A percentile compares a stretch with the other conserved stretches of the same genome.
Conservation (phyloP, 1,140 invertebrate genomes). For the Cherax quadricarinatus region DNA sequence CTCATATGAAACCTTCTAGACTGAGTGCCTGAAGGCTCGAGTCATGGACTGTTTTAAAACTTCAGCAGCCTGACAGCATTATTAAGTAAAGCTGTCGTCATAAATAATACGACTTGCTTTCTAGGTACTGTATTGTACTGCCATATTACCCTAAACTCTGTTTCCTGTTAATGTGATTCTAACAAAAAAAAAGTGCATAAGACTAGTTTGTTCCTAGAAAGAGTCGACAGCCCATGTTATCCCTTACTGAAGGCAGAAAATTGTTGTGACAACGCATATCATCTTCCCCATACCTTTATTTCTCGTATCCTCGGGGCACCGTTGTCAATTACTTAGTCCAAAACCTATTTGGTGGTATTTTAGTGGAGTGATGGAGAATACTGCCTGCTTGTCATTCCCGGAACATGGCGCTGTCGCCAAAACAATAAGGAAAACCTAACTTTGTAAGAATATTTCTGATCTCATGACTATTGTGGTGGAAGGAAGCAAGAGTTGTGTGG, state of each 20-base stretch:
- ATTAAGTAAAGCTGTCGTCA: no score
- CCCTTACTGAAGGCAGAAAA: neutral
- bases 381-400: constrained; percentile 12
- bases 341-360: constrained; percentile 22
- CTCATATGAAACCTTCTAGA: no score
- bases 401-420: constrained; percentile 6
- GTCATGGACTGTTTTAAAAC: no score
- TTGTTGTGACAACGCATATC: neutral
- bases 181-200: no score
- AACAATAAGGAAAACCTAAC: neutral
- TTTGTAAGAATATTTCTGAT: neutral
- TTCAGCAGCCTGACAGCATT: no score
- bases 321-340: constrained; percentile 3
- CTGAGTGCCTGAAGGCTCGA: no score
- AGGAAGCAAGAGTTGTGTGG: neutral
- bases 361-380: constrained; percentile 2
- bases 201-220: neutral
- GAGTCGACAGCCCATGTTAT: constrained; percentile 9
- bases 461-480: neutral
- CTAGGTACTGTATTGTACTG: no score
- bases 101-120: no score
- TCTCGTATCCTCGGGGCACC: constrained; percentile 7
- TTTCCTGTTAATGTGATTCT: no score
- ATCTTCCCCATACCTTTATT: constrained; percentile 17
- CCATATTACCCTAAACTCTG: no score